These are phyloP conservation scores for Dendronephthya gigantea DNA, from an alignment of 64 coral and sea anemone genomes.

Conservation along the genomic window DNA sequence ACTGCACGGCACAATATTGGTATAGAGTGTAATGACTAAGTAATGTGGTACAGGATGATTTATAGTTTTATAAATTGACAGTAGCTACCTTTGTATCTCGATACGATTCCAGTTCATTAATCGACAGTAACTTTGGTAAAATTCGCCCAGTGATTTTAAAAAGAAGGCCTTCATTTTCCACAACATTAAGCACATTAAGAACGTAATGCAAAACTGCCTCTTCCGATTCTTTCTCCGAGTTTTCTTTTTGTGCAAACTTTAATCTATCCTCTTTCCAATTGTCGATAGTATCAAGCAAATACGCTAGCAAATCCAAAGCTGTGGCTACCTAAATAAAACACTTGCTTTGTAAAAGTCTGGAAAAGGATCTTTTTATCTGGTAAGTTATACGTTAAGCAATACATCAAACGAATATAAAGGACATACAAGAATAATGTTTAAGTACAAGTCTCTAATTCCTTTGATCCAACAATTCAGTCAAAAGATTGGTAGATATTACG, in stretches of 20 bases:
- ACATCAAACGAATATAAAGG: too few relatives aligned
- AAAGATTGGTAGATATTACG: too few relatives aligned
- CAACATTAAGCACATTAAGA: conserved; percentile 1
- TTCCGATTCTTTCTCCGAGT: neutral
- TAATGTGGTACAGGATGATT: too few relatives aligned
- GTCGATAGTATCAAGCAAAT: neutral
- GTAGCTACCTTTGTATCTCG: neutral
- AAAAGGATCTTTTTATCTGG: too few relatives aligned
- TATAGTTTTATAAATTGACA: neutral
- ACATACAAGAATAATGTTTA: too few relatives aligned
- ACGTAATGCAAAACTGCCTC: neutral
- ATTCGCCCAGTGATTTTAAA: neutral
- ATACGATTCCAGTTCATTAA: neutral
- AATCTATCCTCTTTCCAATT: neutral
- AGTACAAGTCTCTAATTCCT: too few relatives aligned
- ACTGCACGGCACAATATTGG: too few relatives aligned
- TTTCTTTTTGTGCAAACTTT: neutral
- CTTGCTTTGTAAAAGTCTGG: neutral
- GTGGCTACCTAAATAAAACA: neutral
- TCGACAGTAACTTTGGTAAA: conserved; percentile 1
- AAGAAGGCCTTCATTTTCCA: neutral
- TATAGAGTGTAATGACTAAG: neutral
- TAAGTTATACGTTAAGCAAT: too few relatives aligned
- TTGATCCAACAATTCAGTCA: too few relatives aligned
- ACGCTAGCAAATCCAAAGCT: neutral